Conservation (phyloP, 2,888 invertebrate genomes). For the Drosophila phalerata region DNA sequence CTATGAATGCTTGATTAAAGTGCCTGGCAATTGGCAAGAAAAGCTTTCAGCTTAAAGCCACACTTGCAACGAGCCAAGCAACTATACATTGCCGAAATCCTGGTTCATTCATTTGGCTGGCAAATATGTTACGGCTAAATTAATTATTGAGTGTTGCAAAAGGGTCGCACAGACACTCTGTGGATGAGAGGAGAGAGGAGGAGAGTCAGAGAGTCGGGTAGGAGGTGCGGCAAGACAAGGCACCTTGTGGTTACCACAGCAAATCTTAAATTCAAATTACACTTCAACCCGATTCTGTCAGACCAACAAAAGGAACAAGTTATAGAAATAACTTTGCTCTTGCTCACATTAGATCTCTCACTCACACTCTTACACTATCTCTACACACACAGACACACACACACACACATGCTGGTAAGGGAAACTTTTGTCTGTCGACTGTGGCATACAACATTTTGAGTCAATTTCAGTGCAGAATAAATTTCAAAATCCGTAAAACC, state of each 20-base stretch:
- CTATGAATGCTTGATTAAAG: conserved; percentile 78
- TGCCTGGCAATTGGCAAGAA: conserved; percentile 34
- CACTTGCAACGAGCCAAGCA: conserved; percentile 5
- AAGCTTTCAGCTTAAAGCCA: conserved; percentile 17
- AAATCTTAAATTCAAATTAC: conserved; percentile 82
- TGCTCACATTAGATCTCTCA: conserved; percentile 20
- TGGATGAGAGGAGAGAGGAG: conserved; percentile 13
- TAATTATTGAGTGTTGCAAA: conserved; percentile 70
- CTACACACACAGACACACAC: conserved; percentile 4
- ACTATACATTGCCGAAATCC: conserved; percentile 27
- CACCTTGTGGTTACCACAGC: conserved; percentile 75
- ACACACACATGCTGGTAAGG: conserved; percentile 16
- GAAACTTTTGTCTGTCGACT: conserved; percentile 59
- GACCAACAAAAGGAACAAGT: conserved; percentile 69
- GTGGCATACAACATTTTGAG: conserved; percentile 55
- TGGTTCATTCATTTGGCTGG: conserved; percentile 55
- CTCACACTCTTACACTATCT: background rate
- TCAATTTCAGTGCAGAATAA: conserved; percentile 76
- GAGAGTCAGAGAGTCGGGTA: background rate
- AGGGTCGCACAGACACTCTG: conserved; percentile 40
- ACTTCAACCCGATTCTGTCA: conserved; percentile 73
- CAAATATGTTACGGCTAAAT: conserved; percentile 74
- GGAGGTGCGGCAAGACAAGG: conserved; percentile 36
- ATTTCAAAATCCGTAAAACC: conserved; percentile 78
- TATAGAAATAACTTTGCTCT: conserved; percentile 70